A percentile compares a stretch with the other conserved stretches of the same genome.
Evolutionary conservation across 2,888 invertebrate species (phyloP).

Genomic region (Acrocera orbiculus): DNA sequence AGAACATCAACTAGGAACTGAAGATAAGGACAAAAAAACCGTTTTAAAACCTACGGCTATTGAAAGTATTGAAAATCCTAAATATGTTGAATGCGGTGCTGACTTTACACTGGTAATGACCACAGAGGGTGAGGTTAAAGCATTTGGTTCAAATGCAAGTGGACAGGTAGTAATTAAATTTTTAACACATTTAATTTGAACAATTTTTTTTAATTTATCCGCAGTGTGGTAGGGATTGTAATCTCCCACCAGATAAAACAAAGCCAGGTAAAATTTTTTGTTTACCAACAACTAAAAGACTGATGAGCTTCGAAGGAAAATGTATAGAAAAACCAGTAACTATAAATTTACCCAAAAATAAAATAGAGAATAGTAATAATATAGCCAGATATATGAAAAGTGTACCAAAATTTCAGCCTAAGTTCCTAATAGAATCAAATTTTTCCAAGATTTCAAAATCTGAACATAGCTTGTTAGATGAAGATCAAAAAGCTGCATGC

Average conservation of each 20-base stretch:
- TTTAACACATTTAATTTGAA: background rate
- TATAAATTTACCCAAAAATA: conserved; percentile 26
- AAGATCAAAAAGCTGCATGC: conserved; percentile 18
- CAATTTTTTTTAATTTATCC: conserved; percentile 1
- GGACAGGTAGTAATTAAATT: conserved; percentile 20
- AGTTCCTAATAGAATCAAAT: conserved; percentile 24
- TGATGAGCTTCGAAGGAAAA: conserved; percentile 31
- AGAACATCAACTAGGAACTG: conserved; percentile 68
- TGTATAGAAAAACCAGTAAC: conserved; percentile 28
- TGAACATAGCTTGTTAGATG: too few species aligned
- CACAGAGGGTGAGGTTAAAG: conserved; percentile 26
- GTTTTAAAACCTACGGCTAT: conserved; percentile 25
- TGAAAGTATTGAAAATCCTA: conserved; percentile 25
- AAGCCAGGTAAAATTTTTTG: conserved; percentile 27
- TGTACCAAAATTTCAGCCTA: conserved; percentile 25
- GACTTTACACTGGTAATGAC: conserved; percentile 32
- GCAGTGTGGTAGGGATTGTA: conserved; percentile 28
- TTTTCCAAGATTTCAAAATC: conserved; percentile 22
- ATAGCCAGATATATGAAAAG: conserved; percentile 29
- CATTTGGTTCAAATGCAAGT: conserved; percentile 31
- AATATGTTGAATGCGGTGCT: conserved; percentile 30
- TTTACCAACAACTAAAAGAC: conserved; percentile 27
- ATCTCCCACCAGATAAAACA: conserved; percentile 23
- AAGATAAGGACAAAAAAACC: conserved; percentile 27
- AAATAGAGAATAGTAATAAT: conserved; percentile 24